Base-by-base conservation (phyloP, 2,888 invertebrate species). In the Limnephilus marmoratus region DNA sequence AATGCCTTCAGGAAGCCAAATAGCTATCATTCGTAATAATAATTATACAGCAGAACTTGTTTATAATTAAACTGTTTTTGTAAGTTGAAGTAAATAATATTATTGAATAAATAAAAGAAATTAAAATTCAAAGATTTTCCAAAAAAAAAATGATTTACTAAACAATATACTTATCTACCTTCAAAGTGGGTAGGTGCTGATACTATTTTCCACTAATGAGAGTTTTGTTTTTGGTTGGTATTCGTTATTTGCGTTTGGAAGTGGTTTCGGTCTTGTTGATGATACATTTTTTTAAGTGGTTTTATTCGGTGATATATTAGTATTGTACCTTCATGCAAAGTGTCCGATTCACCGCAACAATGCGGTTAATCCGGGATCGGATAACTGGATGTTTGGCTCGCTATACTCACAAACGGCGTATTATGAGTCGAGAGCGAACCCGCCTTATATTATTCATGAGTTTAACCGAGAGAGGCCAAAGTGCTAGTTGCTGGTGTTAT, bases 361-460 rank as follows among this genome's bases (percentile, higher is more conserved):
- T 87, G 87, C 87, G 87, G 87, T 68, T 87, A 87, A 87, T 87
- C 87, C 53, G 87, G 87, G 87, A 87, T 87, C 53, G 68, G 87
- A 87, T 49, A 87, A 87, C 49, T 87, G 87, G 87, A 87, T 87
- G 49, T 53, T 53, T 53, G 45, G 49, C 53, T 31, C 68, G 13
- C 45, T 49, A 49, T 87, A 53, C 87, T 41, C 49, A 86, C 41
- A 86, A 45, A 45, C 49, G 29, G 29, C 82, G 31, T 24, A 81
- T 24, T 81, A 31, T 31, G 29, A 85, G 34, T 9, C 41, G 85
- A 37, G 68, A 85, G 41, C 29, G 29, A 53, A 87, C 87, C 49
- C 24, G 85, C 90, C 90, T 85, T 82, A 90, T 93, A 93, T 93
- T 93, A 93, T 93, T 93, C 93, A 93, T 93, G 93, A 93, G 91